Conservation (phyloP, 2,113 vertebrate species). For the Odobenus rosmarus region DNA sequence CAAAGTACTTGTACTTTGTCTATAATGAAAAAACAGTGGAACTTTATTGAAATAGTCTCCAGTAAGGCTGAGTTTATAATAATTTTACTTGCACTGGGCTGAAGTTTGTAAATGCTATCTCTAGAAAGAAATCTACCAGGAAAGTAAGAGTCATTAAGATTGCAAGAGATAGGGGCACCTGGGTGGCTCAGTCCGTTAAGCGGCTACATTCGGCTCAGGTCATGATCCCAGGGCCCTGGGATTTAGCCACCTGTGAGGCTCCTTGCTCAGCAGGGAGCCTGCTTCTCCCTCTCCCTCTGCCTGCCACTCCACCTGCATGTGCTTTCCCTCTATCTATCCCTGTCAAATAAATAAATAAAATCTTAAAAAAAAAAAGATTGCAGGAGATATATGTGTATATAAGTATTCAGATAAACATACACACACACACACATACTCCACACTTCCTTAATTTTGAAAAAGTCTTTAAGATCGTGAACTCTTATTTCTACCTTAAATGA, state of each 20-base stretch:
- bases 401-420: not conserved
- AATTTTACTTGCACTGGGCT: constrained; percentile 13
- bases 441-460: not conserved
- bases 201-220: too few relatives aligned
- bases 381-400: not conserved
- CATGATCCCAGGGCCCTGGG: too few relatives aligned
- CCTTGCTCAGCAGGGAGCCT: too few relatives aligned
- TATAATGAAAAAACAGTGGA: constrained; percentile 43
- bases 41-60: constrained; percentile 29
- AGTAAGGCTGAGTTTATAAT: not conserved
- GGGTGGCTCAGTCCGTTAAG: too few relatives aligned
- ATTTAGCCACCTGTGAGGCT: too few relatives aligned
- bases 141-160: constrained; percentile 5
- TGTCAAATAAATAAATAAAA: too few relatives aligned
- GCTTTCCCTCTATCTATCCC: too few relatives aligned
- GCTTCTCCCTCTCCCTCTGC: too few relatives aligned
- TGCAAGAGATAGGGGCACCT: not conserved
- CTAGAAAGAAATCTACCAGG: constrained; percentile 30
- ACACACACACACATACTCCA: not conserved
- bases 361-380: not conserved
- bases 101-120: not conserved
- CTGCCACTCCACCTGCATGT: too few relatives aligned
- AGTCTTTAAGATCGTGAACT: not conserved
- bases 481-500: constrained; percentile 4
- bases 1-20: constrained; percentile 44